Base-by-base conservation (phyloP, 2,888 invertebrate genomes). In the Pharmacophagus antenor region DNA sequence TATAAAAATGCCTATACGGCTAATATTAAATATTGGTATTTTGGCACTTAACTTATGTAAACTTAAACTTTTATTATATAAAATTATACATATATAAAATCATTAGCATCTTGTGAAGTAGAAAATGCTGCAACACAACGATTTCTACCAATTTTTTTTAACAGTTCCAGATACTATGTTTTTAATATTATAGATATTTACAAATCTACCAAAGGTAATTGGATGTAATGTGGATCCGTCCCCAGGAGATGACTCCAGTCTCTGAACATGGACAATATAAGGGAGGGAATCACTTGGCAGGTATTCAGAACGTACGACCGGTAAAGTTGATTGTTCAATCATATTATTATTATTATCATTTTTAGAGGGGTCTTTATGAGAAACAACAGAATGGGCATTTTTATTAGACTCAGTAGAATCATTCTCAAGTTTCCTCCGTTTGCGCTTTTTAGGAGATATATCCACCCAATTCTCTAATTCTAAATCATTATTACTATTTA, bases 101-200 rank as follows among this genome's bases (percentile, higher is more conserved):
- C 41, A n/a, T 41, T 41, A n/a, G 41, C 41, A 6, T 41, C 41
- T 12, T 41, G 41, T 41, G 41, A 10, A 41, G 41, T 41, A 6
- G 41, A 41, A 41, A 41, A 41, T 41, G 41, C 41, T 41, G 10
- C 41, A 41, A 41, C 41, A 41, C 41, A 41, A 41, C 41, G 41
- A 41, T 17, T 41, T 41, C 41, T 41, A 41, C 41, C 15, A 6
- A 41, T n/a, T 41, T 10, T 41, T 41, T 25, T 25, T 25, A 25
- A 25, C 23, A 7, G 4, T 25, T 25, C 23, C 23, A 7, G 23
- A 25, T 25, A 25, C 23, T n/a, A n/a, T 25, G 23, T 25, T 25
- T 25, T 25, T 6, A 25, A 25, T 25, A 25, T 25, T 25, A 41
- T 6, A 12, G 17, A 3, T 41, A 6, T 17, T 17, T n/a, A 17